A percentile compares a stretch with the other conserved stretches of the same genome.
phyloP scores from a whole-genome alignment of 92 coral and sea anemone genomes.

The Pocillopora grandis region DNA sequence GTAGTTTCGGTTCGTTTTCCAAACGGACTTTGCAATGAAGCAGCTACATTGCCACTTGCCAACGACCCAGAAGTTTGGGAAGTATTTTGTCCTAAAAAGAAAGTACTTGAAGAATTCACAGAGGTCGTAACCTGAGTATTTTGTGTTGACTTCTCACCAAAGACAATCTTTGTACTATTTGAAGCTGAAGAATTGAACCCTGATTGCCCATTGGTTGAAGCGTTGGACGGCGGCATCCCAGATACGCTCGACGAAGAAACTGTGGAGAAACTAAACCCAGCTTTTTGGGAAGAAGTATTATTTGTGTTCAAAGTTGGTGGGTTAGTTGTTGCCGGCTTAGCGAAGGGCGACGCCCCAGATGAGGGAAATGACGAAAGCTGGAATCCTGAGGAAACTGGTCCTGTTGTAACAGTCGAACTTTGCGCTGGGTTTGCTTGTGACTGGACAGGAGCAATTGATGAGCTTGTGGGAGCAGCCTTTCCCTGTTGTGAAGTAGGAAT shows the following conservation, averaged over 20 bases:
- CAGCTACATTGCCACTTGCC: not conserved
- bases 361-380: not conserved
- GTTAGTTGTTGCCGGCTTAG: conserved; percentile 6
- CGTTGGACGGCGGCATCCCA: no score
- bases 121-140: not conserved
- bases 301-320: not conserved
- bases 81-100: not conserved
- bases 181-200: conserved; percentile 16
- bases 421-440: not conserved
- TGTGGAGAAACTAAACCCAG: not conserved
- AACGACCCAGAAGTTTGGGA: not conserved
- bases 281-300: not conserved
- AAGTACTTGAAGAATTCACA: not conserved
- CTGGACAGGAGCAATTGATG: not conserved
- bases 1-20: conserved; percentile 1
- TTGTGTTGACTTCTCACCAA: not conserved
- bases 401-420: not conserved
- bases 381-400: not conserved
- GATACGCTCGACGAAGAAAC: not conserved
- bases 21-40: conserved; percentile 17
- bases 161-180: not conserved
- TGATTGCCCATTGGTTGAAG: not conserved
- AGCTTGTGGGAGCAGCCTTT: not conserved
- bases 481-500: not conserved
- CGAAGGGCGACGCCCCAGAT: conserved; percentile 20